A percentile compares a stretch with the other conserved stretches of the same genome.
These are phyloP conservation scores for Napeogenes inachia DNA, from an alignment of 2,888 invertebrate genomes.

Conservation along the genomic window DNA sequence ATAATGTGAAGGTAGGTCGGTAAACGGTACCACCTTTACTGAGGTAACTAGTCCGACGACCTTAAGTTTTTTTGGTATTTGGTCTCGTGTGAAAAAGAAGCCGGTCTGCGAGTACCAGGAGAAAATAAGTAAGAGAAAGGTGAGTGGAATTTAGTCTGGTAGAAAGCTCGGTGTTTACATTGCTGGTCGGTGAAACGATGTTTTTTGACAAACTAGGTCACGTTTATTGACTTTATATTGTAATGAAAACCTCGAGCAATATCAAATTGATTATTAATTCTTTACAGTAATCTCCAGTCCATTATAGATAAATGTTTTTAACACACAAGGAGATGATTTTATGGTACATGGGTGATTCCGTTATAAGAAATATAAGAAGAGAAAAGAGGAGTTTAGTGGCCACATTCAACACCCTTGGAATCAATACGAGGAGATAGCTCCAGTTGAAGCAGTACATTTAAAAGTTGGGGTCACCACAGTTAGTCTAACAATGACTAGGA, in stretches of 20 bases:
- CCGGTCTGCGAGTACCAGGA: constrained; percentile 54
- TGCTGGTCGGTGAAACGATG: constrained; percentile 35
- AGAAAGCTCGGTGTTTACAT: constrained; percentile 47
- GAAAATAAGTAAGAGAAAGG: constrained; percentile 67
- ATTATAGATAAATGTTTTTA: no score
- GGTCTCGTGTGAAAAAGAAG: constrained; percentile 60
- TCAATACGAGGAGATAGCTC: no score
- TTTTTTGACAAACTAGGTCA: constrained; percentile 24
- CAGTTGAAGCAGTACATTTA: no score
- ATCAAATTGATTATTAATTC: no score
- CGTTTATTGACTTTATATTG: constrained; percentile 17
- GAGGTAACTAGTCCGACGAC: constrained; percentile 53
- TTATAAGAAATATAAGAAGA: no score
- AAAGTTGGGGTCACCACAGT: no score
- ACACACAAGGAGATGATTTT: no score
- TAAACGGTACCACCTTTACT: constrained; percentile 64
- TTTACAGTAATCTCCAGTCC: no score
- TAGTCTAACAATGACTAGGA: no score
- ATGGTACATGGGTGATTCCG: no score
- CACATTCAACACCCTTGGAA: no score
- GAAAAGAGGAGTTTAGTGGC: no score
- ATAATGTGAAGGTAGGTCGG: constrained; percentile 71
- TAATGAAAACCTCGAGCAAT: background rate
- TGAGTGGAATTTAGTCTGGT: constrained; percentile 44
- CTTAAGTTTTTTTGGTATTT: constrained; percentile 51